Evolutionary conservation across 2,888 invertebrate genomes (phyloP).

Genomic region (Tubulanus polymorphus): DNA sequence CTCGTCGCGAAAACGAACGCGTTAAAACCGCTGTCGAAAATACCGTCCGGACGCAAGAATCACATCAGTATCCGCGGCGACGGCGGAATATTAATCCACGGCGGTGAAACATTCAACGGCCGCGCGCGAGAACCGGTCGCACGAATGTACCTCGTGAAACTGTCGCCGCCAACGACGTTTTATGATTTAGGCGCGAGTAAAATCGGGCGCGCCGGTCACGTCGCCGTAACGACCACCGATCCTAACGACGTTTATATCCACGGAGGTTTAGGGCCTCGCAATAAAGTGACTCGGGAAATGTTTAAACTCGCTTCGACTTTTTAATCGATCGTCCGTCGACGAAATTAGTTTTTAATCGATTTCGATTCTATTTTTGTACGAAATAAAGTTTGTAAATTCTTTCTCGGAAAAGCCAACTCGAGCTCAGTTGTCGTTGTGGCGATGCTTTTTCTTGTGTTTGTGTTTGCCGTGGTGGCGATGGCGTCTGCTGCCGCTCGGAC

Average conservation of each 20-base stretch:
- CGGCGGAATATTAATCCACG: slow-evolving; percentile 38
- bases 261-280: slow-evolving; percentile 39
- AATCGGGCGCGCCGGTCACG: slow-evolving; percentile 41
- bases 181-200: slow-evolving; percentile 29
- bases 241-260: slow-evolving; percentile 37
- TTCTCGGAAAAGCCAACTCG: too few species aligned
- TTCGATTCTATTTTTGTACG: too few species aligned
- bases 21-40: slow-evolving; percentile 27
- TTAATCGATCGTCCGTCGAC: too few species aligned
- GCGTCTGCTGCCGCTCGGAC: too few species aligned
- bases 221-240: slow-evolving; percentile 24
- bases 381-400: too few species aligned
- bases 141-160: slow-evolving; percentile 37
- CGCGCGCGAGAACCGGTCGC: slow-evolving; percentile 41
- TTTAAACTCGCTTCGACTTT: too few species aligned
- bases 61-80: slow-evolving; percentile 36
- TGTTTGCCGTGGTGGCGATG: too few species aligned
- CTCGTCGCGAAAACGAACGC: slow-evolving; percentile 15
- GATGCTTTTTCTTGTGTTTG: too few species aligned
- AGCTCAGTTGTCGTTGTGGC: too few species aligned
- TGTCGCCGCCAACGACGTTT: slow-evolving; percentile 28
- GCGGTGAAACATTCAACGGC: slow-evolving; percentile 53
- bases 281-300: slow-evolving; percentile 27
- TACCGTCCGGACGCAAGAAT: slow-evolving; percentile 45
- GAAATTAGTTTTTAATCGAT: too few species aligned